Evolutionary conservation across 2,797 vertebrate genomes (phyloP).

Genomic region (Poecile montanus): DNA sequence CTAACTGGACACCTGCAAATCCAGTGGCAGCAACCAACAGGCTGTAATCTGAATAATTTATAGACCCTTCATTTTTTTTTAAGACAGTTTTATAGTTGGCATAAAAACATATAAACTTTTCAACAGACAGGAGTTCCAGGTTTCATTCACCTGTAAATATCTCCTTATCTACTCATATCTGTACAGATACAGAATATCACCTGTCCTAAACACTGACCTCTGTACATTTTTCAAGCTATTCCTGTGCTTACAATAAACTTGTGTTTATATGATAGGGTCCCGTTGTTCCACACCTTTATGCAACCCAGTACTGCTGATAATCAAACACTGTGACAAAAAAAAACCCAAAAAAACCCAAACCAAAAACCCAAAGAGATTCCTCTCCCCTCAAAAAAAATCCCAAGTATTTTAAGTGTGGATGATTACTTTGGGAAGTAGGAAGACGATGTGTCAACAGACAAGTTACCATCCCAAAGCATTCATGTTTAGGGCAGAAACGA

Average conservation of each 20-base stretch:
- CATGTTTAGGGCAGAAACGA: neutral
- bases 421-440: constrained; percentile 12
- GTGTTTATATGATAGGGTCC: neutral
- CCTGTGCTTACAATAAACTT: neutral
- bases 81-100: neutral
- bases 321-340: neutral
- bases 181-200: neutral
- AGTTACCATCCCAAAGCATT: neutral
- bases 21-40: neutral
- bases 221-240: neutral
- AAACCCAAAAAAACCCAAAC: neutral
- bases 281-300: constrained; percentile 7
- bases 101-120: neutral
- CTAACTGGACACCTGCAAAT: neutral
- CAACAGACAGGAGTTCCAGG: neutral
- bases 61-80: neutral
- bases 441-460: neutral
- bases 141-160: neutral
- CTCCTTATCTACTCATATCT: neutral
- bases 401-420: constrained; percentile 13
- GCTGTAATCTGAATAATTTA: neutral
- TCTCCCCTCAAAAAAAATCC: constrained; percentile 31
- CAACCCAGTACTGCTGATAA: neutral
- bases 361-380: neutral
- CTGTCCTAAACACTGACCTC: neutral